Evolutionary conservation across 92 coral and sea anemone genomes (phyloP), one percentile per base, ranked within the genome.

Genomic region (Metridium senile): DNA sequence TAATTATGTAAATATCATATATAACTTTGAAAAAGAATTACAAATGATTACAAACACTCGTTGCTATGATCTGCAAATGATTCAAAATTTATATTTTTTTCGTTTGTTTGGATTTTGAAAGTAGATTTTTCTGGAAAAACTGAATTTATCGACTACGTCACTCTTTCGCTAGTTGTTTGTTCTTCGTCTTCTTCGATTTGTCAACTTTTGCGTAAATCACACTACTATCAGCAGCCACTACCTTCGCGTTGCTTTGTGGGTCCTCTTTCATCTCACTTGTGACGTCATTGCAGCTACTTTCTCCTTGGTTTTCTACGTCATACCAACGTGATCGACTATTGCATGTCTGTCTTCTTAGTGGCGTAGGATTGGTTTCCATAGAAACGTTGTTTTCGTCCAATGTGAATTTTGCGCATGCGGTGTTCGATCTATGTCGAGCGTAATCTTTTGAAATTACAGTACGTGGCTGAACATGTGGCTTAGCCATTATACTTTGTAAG

Each of bases 141-240:
- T n/a, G n/a, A n/a, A 39, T 39, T 13, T 6, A 39, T 39, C 49
- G 8, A 4, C 6, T 39, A 4, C 13, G 13, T 39, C 13, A 4
- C 6, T 39, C 49, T 6, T 39, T 39, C 13, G 6, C 49, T 13
- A 4, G 49, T 23, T 23, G 31, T 18, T 59, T 22, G 33, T 53
- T 21, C 29, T 56, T 72, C 10, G 18, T 72, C 66, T 72, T 72
- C 30, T 54, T 72, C 28, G 76, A 72, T 45, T 53, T 72, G 33
- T 72, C 76, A 56, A 72, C 66, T 23, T 59, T 72, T 59, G 76
- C 76, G 29, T 72, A 72, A 21, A 72, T 63, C n/a, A 30, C 69
- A 16, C 16, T 63, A 23, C 31, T 59, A 59, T 26, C 32, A 26
- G 27, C 26, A 1, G 65, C 22, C 26, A n/a, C 65, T 59, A 6